Evolutionary conservation across 1,140 invertebrate genomes (phyloP), one percentile per base, ranked within the genome.

Genomic region (Drosophila pachea): DNA sequence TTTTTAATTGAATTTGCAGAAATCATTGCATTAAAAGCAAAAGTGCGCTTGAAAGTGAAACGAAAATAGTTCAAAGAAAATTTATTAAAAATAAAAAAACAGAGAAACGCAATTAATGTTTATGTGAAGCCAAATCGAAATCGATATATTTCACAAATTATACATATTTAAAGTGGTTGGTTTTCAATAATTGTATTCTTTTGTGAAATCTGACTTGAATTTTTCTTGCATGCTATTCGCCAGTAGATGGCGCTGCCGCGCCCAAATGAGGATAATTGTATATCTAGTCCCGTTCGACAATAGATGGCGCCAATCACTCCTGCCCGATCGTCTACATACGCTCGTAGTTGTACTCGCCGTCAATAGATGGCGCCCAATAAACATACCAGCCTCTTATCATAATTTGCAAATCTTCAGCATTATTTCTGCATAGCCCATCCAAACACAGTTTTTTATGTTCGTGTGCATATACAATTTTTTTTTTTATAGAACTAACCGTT

Each of bases 21-120:
- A 65, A 65, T 47, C 22, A 56, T 65, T 65, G 55, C 29, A 65
- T 56, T 5, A 77, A 79, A 74, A 79, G 69, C 65, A 83, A 84
- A 50, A 77, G 73, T 81, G 76, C 55, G 53, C 60, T 69, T 36
- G 65, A 86, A 86, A 86, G 81, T 81, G 69, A 84, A 84, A 61
- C 74, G 59, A 36, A 40, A 55, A 49, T 14, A 38, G 22, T 35
- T 70, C 36, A 49, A 68, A 62, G 78, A 76, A 76, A 65, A 16
- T 7, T 70, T 22, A 22, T 22, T 2, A 22, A 22, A n/a, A n/a
- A n/a, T n/a, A 22, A 1, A 22, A 22, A 22, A 72, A 64, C 73
- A 68, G 64, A 61, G 29, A 33, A 16, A 43, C 4, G 8, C 38
- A 70, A 59, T 53, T 11, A 47, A 43, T 63, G n/a, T 12, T 55